These are phyloP conservation scores for Florisuga fusca DNA, from an alignment of 2,797 vertebrate genomes.

Conservation along the genomic window DNA sequence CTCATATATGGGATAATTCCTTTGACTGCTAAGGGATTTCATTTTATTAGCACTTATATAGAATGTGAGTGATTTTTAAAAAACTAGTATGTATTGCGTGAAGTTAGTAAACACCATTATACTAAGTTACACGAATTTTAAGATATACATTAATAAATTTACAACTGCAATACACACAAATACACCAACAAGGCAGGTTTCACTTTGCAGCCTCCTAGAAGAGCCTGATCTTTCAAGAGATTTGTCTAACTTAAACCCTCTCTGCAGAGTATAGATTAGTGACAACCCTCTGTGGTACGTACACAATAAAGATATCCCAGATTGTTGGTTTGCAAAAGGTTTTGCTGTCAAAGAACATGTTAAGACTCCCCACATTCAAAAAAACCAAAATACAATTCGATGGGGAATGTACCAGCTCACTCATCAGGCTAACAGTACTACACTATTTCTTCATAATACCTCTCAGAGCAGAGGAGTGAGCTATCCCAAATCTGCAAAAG, in stretches of 20 bases:
- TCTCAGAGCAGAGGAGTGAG: neutral
- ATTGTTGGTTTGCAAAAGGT: neutral
- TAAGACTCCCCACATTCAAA: neutral
- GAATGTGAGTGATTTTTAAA: conserved; percentile 45
- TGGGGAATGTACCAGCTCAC: neutral
- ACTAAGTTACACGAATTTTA: conserved; percentile 23
- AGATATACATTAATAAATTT: neutral
- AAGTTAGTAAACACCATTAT: conserved; percentile 19
- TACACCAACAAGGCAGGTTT: neutral
- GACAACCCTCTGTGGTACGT: neutral
- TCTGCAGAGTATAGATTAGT: neutral
- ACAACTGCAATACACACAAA: conserved; percentile 4
- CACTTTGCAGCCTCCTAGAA: neutral
- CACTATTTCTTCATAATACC: neutral
- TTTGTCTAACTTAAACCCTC: neutral
- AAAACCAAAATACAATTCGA: neutral
- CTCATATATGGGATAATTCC: conserved; percentile 74
- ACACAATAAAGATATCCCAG: neutral
- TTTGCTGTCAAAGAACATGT: neutral
- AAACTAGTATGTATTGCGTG: conserved; percentile 14
- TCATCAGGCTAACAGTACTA: neutral
- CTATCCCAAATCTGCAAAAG: neutral
- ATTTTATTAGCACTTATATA: conserved; percentile 78
- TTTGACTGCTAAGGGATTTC: conserved; percentile 81
- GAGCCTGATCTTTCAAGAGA: neutral